A percentile compares a stretch with the other conserved stretches of the same genome.
Evolutionary conservation across 2,113 vertebrate genomes (phyloP).

Genomic region (Platichthys flesus): DNA sequence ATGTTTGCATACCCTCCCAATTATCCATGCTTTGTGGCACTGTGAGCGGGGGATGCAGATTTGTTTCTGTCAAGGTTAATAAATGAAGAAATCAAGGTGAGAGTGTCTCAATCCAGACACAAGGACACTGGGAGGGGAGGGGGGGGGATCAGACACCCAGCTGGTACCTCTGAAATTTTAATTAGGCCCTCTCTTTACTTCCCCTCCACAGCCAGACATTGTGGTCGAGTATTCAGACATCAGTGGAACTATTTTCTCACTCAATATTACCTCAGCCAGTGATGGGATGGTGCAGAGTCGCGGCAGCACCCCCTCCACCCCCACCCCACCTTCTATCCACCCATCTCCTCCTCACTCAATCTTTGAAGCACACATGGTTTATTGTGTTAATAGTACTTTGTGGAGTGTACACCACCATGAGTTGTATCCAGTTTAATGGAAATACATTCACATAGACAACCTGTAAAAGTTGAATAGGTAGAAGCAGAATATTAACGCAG

Average conservation of each 20-base stretch:
- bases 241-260: slow-evolving; percentile 60
- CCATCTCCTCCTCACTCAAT: slow-evolving; percentile 15
- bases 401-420: slow-evolving; percentile 16
- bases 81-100: slow-evolving; percentile 81
- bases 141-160: slow-evolving; percentile 66
- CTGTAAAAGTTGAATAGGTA: too few species aligned
- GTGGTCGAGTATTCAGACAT: slow-evolving; percentile 59
- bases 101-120: slow-evolving; percentile 74
- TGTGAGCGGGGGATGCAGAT: slow-evolving; percentile 62
- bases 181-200: slow-evolving; percentile 73
- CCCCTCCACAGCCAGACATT: slow-evolving; percentile 64
- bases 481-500: too few species aligned
- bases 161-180: slow-evolving; percentile 79
- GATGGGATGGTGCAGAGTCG: slow-evolving; percentile 50
- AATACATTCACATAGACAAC: not conserved
- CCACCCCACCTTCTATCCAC: slow-evolving; percentile 11
- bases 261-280: slow-evolving; percentile 50
- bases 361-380: slow-evolving; percentile 38
- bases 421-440: slow-evolving; percentile 20
- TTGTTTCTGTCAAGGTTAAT: slow-evolving; percentile 82
- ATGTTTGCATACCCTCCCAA: slow-evolving; percentile 56
- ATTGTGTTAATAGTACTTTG: slow-evolving; percentile 47
- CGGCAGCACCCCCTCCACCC: slow-evolving; percentile 11
- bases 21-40: slow-evolving; percentile 64
- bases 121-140: slow-evolving; percentile 59